phyloP scores from a whole-genome alignment of 2,888 invertebrate genomes.

The Ceraclea dissimilis region DNA sequence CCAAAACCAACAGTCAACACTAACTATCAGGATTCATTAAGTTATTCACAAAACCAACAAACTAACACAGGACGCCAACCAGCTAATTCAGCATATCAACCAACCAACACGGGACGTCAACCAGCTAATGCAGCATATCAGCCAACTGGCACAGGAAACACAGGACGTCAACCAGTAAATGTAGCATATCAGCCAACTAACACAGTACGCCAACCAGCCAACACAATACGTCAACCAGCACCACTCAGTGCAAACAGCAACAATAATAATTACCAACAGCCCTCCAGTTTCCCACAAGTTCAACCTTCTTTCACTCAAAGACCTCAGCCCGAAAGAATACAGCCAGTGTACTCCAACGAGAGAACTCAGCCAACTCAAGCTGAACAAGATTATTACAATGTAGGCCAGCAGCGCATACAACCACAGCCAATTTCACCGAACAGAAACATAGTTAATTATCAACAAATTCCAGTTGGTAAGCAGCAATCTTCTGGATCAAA shows the following conservation, averaged over 20 bases:
- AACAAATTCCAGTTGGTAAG: not conserved
- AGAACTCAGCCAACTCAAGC: not conserved
- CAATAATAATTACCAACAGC: not conserved
- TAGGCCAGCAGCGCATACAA: not conserved
- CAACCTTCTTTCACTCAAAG: not conserved
- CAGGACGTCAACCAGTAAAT: not conserved
- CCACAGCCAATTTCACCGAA: not conserved
- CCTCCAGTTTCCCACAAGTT: not conserved
- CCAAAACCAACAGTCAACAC: not conserved
- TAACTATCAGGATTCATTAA: not conserved
- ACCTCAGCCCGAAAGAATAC: not conserved
- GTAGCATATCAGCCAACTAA: not conserved
- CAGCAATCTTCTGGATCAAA: not conserved
- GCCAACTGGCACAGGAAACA: not conserved
- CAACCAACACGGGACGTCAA: not conserved
- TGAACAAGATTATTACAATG: not conserved
- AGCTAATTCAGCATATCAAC: not conserved
- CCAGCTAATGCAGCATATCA: not conserved
- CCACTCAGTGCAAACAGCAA: not conserved
- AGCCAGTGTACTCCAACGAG: not conserved
- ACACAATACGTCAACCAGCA: not conserved
- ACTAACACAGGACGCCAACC: not conserved
- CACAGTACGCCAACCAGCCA: not conserved
- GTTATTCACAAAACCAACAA: not conserved
- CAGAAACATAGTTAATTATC: not conserved